phyloP scores from a whole-genome alignment of 2,797 vertebrate genomes.

The Stomatorhinus walkeri region DNA sequence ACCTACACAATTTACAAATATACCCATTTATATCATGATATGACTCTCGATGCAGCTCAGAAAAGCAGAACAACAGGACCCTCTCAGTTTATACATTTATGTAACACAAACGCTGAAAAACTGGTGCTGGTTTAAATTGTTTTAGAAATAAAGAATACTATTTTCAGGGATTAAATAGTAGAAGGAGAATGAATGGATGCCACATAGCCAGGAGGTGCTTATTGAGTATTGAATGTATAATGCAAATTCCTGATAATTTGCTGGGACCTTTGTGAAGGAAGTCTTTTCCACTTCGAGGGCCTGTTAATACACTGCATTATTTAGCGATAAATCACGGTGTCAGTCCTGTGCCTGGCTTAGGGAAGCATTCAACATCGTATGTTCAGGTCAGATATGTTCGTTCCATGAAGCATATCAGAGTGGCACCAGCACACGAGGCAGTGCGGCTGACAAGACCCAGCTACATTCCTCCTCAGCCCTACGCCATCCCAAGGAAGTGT shows the following conservation, averaged over 20 bases:
- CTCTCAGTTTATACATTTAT: not conserved
- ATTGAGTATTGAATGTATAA: not conserved
- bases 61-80: not conserved
- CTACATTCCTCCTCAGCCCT: not conserved
- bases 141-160: not conserved
- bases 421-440: not conserved
- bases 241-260: slow-evolving; percentile 12
- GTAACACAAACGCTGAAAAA: not conserved
- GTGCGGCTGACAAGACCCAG: not conserved
- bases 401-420: not conserved
- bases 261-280: slow-evolving; percentile 6
- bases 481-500: not conserved
- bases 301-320: not conserved
- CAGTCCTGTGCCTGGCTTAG: not conserved
- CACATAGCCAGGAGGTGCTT: not conserved
- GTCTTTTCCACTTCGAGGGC: not conserved
- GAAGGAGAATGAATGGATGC: not conserved
- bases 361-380: not conserved
- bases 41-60: not conserved
- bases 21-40: not conserved
- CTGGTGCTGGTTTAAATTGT: not conserved
- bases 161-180: not conserved
- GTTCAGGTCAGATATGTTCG: not conserved
- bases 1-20: not conserved
- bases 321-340: not conserved